Evolutionary conservation across 2,113 vertebrate species (phyloP).

Genomic region (Cephalophus harveyi): DNA sequence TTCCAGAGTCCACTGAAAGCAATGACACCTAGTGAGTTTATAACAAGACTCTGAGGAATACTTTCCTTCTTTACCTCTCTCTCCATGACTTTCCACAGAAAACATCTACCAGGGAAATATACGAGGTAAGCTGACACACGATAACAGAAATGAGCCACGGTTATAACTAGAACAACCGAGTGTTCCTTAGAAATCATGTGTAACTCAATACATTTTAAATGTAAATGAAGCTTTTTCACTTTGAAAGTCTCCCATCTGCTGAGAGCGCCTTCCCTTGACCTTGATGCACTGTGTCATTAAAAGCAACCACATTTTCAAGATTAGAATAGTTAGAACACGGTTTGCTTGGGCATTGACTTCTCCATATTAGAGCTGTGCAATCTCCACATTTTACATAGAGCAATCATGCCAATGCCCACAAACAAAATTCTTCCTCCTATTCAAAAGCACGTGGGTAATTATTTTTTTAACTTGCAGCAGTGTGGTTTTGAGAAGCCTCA

Average conservation of each 20-base stretch:
- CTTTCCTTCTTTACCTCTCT: background rate
- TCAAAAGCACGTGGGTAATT: constrained; percentile 33
- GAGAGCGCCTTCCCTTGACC: constrained; percentile 63
- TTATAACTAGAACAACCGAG: background rate
- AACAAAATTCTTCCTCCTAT: constrained; percentile 42
- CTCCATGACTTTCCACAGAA: background rate
- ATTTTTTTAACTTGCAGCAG: constrained; percentile 16
- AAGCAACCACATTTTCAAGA: constrained; percentile 57
- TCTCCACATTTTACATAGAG: constrained; percentile 37
- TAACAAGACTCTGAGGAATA: background rate
- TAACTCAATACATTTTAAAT: constrained; percentile 55
- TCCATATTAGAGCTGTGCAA: background rate
- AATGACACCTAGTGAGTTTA: constrained; percentile 22
- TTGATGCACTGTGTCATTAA: constrained; percentile 57
- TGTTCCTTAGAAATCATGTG: constrained; percentile 25
- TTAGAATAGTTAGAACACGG: constrained; percentile 41
- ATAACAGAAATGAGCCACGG: constrained; percentile 28
- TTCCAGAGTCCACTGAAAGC: background rate
- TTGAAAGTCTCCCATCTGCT: constrained; percentile 63
- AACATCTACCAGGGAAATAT: constrained; percentile 5
- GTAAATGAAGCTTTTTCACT: constrained; percentile 41
- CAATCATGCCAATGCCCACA: constrained; percentile 24
- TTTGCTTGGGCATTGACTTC: constrained; percentile 32
- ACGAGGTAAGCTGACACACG: constrained; percentile 12
- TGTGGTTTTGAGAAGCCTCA: background rate